Evolutionary conservation across 2,113 vertebrate genomes (phyloP).

Genomic region (Electrona antarctica): DNA sequence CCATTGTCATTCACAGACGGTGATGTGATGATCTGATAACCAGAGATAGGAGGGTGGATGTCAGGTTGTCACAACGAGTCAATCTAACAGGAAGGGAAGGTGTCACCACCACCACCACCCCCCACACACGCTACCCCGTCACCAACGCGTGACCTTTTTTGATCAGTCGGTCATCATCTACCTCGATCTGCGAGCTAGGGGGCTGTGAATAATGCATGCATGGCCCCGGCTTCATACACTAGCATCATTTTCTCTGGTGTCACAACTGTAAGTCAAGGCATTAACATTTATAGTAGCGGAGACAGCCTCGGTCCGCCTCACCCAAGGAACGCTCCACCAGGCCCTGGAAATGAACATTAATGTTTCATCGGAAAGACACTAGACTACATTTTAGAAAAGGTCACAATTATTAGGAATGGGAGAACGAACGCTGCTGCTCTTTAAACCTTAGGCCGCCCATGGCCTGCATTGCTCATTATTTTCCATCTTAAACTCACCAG

Average conservation of each 20-base stretch:
- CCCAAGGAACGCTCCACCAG: slow-evolving; percentile 3
- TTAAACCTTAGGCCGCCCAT: no score
- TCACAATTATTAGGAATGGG: slow-evolving; percentile 38
- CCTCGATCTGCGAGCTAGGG: slow-evolving; percentile 3
- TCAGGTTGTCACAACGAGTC: no score
- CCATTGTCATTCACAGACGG: no score
- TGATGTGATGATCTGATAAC: no score
- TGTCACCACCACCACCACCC: no score
- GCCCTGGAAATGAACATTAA: slow-evolving; percentile 35
- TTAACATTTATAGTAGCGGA: slow-evolving; percentile 12
- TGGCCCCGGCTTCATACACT: neutral
- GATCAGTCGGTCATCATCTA: slow-evolving; percentile 14
- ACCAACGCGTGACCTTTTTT: slow-evolving; percentile 6
- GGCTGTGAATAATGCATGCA: slow-evolving; percentile 35
- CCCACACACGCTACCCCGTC: no score
- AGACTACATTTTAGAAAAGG: slow-evolving; percentile 35
- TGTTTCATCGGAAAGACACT: slow-evolving; percentile 28
- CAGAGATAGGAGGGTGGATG: no score
- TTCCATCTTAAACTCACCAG: no score
- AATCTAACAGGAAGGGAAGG: no score
- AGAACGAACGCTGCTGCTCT: no score
- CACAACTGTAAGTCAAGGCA: slow-evolving; percentile 11
- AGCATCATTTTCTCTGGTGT: neutral
- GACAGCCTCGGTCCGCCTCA: slow-evolving; percentile 1
- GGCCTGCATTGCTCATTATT: no score